phyloP scores from a whole-genome alignment of 1,140 invertebrate species.

The Leptinotarsa defecta region DNA sequence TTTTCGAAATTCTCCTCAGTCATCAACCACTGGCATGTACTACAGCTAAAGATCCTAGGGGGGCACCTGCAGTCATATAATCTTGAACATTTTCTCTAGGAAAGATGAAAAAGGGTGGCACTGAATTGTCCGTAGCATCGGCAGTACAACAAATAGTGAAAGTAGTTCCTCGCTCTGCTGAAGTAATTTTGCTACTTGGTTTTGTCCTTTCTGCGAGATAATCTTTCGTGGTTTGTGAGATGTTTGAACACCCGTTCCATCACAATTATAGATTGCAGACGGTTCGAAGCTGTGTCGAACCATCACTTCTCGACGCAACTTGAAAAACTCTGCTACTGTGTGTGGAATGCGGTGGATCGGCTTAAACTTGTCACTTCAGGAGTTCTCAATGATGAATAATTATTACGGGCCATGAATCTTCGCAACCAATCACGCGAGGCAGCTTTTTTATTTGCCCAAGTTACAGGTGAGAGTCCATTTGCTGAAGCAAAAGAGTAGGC shows the following conservation, averaged over 20 bases:
- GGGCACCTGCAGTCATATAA: conserved; percentile 43
- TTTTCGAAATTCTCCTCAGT: conserved; percentile 37
- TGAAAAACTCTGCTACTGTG: conserved; percentile 43
- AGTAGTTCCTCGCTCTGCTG: conserved; percentile 52
- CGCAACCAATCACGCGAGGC: conserved; percentile 33
- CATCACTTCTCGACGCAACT: conserved; percentile 33
- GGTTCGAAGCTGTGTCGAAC: conserved; percentile 33
- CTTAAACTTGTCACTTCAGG: conserved; percentile 43
- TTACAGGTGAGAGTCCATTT: background rate
- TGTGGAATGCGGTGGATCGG: conserved; percentile 43
- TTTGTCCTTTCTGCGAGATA: conserved; percentile 37
- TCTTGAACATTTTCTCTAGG: conserved; percentile 29
- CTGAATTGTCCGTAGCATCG: conserved; percentile 48
- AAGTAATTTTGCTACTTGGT: conserved; percentile 53
- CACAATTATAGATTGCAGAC: conserved; percentile 48
- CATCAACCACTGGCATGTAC: conserved; percentile 50
- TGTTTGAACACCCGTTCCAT: conserved; percentile 51
- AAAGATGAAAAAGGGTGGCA: conserved; percentile 51
- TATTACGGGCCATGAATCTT: conserved; percentile 29
- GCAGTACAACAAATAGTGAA: conserved; percentile 50
- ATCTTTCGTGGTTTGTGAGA: conserved; percentile 40
- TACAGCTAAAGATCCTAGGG: conserved; percentile 45
- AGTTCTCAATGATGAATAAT: conserved; percentile 29
- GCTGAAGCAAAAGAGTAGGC: background rate
- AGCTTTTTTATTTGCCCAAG: conserved; percentile 22